A percentile compares a stretch with the other conserved stretches of the same genome.
Conservation (phyloP, 2,113 vertebrate species). For the human region DNA sequence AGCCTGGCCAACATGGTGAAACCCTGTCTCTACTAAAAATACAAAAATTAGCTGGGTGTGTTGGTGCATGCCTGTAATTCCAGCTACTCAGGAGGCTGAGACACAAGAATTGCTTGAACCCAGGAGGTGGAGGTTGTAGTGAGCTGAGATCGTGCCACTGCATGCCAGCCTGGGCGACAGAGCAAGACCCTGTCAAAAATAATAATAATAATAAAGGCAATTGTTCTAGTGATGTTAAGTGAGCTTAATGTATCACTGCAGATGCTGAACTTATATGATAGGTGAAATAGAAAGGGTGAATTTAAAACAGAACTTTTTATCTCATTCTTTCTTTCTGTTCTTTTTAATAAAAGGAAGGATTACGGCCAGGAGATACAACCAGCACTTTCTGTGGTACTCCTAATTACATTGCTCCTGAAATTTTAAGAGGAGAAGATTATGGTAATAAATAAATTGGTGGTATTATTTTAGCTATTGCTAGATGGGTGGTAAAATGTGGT, state of each 20-base stretch:
- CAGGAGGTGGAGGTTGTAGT: too few species aligned
- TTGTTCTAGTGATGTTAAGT: slow-evolving; percentile 21
- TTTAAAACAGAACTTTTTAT: slow-evolving; percentile 33
- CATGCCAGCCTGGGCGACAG: too few species aligned
- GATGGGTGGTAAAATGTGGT: background rate
- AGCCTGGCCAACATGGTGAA: too few species aligned
- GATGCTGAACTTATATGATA: background rate
- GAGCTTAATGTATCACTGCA: background rate
- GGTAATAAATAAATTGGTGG: slow-evolving; percentile 86
- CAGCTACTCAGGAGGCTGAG: too few species aligned
- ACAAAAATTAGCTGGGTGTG: too few species aligned
- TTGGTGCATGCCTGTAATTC: too few species aligned
- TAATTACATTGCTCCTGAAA: slow-evolving; percentile 99
- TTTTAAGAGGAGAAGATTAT: slow-evolving; percentile 98
- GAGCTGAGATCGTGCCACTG: too few species aligned
- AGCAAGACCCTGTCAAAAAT: too few species aligned
- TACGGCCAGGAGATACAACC: slow-evolving; percentile 98
- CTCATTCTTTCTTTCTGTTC: slow-evolving; percentile 1
- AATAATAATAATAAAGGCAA: background rate
- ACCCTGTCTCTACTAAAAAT: too few species aligned
- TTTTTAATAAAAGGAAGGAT: slow-evolving; percentile 91
- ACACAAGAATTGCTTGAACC: too few species aligned
- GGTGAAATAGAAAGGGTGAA: background rate
- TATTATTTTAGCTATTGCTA: slow-evolving; percentile 33
- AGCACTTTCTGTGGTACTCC: slow-evolving; percentile 99